These are phyloP conservation scores for Melanotaenia parkinsoni DNA, from an alignment of 2,797 vertebrate species.

Conservation along the genomic window DNA sequence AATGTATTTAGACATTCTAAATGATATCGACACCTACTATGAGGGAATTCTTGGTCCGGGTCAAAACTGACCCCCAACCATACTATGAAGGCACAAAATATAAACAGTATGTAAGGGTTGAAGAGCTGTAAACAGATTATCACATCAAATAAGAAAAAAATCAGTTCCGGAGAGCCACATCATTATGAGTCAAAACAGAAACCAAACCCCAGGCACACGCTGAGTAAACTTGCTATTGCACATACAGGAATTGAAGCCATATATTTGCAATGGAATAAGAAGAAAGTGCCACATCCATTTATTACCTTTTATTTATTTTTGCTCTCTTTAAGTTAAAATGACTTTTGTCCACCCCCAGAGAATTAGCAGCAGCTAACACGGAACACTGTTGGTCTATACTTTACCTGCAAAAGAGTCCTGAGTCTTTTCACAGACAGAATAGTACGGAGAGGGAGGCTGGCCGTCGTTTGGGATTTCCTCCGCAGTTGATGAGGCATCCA, in stretches of 20 bases:
- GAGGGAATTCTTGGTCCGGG: too few species aligned
- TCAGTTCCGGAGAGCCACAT: conserved; percentile 56
- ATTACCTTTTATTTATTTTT: conserved; percentile 46
- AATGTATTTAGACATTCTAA: too few species aligned
- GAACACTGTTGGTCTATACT: conserved; percentile 65
- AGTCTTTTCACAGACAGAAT: conserved; percentile 84
- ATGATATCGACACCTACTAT: too few species aligned
- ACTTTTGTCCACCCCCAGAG: conserved; percentile 69
- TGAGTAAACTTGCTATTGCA: conserved; percentile 81
- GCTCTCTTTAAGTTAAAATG: conserved; percentile 52
- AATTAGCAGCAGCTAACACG: conserved; percentile 49
- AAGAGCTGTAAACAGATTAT: conserved; percentile 61
- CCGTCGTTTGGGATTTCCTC: conserved; percentile 66
- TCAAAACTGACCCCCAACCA: too few species aligned
- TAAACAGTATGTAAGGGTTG: too few species aligned
- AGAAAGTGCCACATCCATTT: conserved; percentile 50
- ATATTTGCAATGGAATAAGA: conserved; percentile 58
- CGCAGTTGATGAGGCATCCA: conserved; percentile 34
- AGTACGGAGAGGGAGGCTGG: conserved; percentile 80
- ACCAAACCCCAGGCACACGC: conserved; percentile 43
- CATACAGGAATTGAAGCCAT: conserved; percentile 86
- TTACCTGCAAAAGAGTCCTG: conserved; percentile 87
- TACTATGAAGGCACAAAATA: too few species aligned
- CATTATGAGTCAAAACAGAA: conserved; percentile 54
- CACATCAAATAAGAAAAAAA: conserved; percentile 36